Conservation (phyloP, 2,797 vertebrate genomes). For the Sternotherus odoratus region DNA sequence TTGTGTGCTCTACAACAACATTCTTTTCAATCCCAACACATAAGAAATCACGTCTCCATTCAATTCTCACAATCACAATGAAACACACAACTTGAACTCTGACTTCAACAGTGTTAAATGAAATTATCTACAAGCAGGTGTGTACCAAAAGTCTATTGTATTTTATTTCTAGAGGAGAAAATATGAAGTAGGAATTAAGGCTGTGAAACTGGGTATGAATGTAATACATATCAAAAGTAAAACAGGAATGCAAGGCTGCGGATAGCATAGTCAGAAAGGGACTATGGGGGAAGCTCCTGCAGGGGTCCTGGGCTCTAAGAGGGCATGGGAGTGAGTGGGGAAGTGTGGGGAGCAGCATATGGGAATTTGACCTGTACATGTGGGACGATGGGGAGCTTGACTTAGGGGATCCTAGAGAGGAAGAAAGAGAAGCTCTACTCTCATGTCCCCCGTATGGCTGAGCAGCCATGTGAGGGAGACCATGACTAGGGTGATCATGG, state of each 20-base stretch:
- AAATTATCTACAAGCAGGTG: not conserved
- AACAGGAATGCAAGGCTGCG: not conserved
- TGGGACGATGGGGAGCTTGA: not conserved
- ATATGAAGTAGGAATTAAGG: not conserved
- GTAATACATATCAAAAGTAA: not conserved
- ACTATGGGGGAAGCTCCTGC: not conserved
- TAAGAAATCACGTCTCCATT: not conserved
- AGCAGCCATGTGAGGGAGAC: no score
- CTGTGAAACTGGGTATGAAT: not conserved
- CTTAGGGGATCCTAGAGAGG: not conserved
- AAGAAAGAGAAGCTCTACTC: not conserved
- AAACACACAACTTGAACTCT: not conserved
- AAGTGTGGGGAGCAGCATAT: not conserved
- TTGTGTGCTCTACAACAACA: not conserved
- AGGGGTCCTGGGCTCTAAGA: not conserved
- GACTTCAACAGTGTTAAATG: not conserved
- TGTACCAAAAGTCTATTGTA: not conserved
- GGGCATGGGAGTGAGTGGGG: not conserved
- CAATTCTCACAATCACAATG: not conserved
- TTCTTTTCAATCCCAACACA: not conserved
- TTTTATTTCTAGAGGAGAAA: rapidly evolving
- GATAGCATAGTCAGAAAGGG: not conserved
- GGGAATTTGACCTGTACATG: not conserved
- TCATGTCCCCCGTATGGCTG: not conserved
- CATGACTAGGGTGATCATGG: no score